Percentiles rank a stretch among this genome's conserved stretches.
Conservation (phyloP, 92 coral and sea anemone species). For the Porites rus region DNA sequence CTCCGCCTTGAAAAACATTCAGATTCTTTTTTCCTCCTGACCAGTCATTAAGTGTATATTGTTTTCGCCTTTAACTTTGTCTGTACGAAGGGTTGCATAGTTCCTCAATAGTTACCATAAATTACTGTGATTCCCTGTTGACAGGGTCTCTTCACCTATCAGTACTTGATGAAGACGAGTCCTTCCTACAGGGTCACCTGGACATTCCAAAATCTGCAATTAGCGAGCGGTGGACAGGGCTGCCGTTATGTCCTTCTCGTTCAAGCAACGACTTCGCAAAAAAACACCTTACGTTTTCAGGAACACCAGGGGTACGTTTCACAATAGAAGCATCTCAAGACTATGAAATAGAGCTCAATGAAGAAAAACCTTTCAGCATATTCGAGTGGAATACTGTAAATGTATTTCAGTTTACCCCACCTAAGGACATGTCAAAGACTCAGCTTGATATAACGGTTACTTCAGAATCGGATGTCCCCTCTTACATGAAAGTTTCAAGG, state of each 20-base stretch:
- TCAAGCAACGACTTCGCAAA: not conserved
- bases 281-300: conserved; percentile 55
- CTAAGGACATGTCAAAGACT: conserved; percentile 11
- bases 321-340: conserved; percentile 28
- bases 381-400: too few relatives aligned
- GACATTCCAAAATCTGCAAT: conserved; percentile 1
- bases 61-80: too few relatives aligned
- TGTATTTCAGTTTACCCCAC: conserved; percentile 47
- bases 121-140: too few relatives aligned
- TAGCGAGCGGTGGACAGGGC: not conserved
- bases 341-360: conserved; percentile 7
- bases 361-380: not conserved
- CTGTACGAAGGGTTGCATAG: too few relatives aligned
- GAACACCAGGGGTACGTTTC: conserved; percentile 61
- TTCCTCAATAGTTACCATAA: too few relatives aligned
- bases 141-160: conserved; percentile 19
- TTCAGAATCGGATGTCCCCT: not conserved
- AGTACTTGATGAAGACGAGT: conserved; percentile 2
- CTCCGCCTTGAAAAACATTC: too few relatives aligned
- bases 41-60: too few relatives aligned
- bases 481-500: not conserved
- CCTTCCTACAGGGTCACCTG: not conserved
- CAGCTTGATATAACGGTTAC: conserved; percentile 22
- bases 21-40: too few relatives aligned
- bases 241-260: not conserved